Evolutionary conservation across 2,113 vertebrate genomes (phyloP).

Genomic region (Phalacrocorax brasilianus): DNA sequence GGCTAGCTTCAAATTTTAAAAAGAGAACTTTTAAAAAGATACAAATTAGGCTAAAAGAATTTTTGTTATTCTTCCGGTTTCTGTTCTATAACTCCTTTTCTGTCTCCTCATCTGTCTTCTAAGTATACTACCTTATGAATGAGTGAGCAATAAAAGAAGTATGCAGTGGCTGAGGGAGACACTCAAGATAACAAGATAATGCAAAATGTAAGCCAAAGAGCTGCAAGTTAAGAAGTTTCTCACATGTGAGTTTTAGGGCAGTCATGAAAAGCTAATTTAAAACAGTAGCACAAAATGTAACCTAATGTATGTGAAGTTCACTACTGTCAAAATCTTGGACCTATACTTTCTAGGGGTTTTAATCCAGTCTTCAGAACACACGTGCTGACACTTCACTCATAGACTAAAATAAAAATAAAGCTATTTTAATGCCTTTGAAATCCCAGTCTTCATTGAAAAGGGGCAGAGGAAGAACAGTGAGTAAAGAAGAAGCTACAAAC

Average conservation of each 20-base stretch:
- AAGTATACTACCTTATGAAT: slow-evolving; percentile 43
- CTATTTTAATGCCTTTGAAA: background rate
- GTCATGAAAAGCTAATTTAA: background rate
- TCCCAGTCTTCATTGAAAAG: background rate
- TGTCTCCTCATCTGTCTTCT: slow-evolving; percentile 49
- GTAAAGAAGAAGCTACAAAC: background rate
- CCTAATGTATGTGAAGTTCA: background rate
- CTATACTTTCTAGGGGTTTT: background rate
- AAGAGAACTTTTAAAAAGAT: slow-evolving; percentile 6
- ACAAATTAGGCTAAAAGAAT: slow-evolving; percentile 56
- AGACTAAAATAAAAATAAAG: background rate
- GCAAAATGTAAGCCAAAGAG: background rate
- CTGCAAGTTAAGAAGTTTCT: background rate
- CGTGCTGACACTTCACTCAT: background rate
- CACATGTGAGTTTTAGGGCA: background rate
- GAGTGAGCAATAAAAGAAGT: slow-evolving; percentile 60
- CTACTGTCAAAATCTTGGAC: background rate
- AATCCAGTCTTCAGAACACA: background rate
- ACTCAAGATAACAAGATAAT: slow-evolving; percentile 50
- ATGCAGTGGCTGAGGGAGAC: slow-evolving; percentile 49
- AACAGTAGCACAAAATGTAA: background rate
- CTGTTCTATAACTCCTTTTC: slow-evolving; percentile 43
- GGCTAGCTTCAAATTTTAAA: slow-evolving; percentile 14
- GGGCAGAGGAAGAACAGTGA: background rate
- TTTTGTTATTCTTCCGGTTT: slow-evolving; percentile 58